These are phyloP conservation scores for Hirtodrosophila histrioides DNA, from an alignment of 2,888 invertebrate genomes.

Conservation along the genomic window DNA sequence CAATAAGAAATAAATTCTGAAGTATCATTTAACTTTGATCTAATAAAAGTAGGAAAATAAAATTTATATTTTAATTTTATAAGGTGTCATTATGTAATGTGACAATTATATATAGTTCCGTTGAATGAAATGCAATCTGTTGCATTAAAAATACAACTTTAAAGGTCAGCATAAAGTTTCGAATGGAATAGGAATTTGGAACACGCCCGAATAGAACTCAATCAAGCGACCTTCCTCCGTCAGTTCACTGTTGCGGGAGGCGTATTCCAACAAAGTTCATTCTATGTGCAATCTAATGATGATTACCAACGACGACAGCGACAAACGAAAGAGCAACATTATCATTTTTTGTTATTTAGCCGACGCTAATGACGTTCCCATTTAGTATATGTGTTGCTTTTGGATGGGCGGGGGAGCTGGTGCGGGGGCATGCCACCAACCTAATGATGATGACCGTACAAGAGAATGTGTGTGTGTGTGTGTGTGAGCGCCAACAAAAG, in stretches of 20 bases:
- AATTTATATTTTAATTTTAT: too few relatives aligned
- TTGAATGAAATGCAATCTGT: too few relatives aligned
- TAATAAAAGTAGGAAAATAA: too few relatives aligned
- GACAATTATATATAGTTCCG: too few relatives aligned
- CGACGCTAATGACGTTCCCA: conserved; percentile 81
- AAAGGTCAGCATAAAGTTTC: too few relatives aligned
- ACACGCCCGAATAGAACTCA: too few relatives aligned
- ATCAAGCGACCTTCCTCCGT: conserved; percentile 9
- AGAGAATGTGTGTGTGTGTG: conserved; percentile 36
- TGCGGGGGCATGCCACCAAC: conserved; percentile 48
- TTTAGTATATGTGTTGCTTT: conserved; percentile 40
- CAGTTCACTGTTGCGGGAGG: conserved; percentile 25
- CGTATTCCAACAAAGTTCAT: conserved; percentile 26
- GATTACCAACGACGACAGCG: conserved; percentile 67
- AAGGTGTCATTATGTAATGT: too few relatives aligned
- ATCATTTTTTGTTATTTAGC: conserved; percentile 79
- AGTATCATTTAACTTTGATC: too few relatives aligned
- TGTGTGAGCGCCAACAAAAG: conserved; percentile 60
- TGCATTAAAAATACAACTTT: too few relatives aligned
- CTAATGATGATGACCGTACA: conserved; percentile 82
- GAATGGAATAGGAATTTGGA: too few relatives aligned
- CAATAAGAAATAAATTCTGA: too few relatives aligned
- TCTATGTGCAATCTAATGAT: conserved; percentile 77
- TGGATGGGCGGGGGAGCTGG: conserved; percentile 3
- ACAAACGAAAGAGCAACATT: conserved; percentile 68